Conservation (phyloP, 1,140 invertebrate species). For the Eufriesea mexicana region DNA sequence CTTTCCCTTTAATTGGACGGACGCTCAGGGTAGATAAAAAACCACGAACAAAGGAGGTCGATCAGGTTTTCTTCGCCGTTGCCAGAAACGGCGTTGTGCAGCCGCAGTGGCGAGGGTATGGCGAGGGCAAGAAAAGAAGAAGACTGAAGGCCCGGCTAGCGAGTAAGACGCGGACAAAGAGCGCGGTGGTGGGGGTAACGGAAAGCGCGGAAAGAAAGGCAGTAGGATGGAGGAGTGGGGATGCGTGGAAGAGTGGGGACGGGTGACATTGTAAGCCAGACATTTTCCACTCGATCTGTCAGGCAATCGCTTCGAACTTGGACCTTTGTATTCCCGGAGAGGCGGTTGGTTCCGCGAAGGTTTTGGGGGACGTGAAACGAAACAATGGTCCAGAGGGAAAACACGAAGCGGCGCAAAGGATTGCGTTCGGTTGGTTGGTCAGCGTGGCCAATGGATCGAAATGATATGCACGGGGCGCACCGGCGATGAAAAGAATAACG, state of each 20-base stretch:
- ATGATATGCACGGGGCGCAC: conserved; percentile 25
- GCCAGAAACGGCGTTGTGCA: background rate
- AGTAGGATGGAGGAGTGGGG: too few relatives aligned
- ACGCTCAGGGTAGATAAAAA: conserved; percentile 53
- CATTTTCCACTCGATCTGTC: conserved; percentile 70
- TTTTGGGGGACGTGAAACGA: background rate
- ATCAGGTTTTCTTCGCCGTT: conserved; percentile 51
- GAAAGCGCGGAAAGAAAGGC: too few relatives aligned
- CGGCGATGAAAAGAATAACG: conserved; percentile 65
- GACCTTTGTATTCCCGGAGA: conserved; percentile 60
- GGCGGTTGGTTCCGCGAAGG: background rate
- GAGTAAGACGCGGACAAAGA: background rate
- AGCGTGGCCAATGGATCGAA: conserved; percentile 11
- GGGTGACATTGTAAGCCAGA: conserved; percentile 65
- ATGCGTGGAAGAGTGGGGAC: conserved; percentile 10
- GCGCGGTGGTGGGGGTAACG: too few relatives aligned
- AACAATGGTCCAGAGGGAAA: background rate
- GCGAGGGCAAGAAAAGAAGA: background rate
- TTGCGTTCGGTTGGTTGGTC: background rate
- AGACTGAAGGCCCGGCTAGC: background rate
- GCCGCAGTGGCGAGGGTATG: background rate
- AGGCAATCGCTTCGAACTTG: conserved; percentile 61
- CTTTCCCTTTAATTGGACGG: conserved; percentile 63
- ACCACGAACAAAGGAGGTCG: conserved; percentile 55
- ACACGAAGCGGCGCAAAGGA: background rate